Base-by-base conservation (phyloP, 2,888 invertebrate genomes). In the Dynastes grantii region DNA sequence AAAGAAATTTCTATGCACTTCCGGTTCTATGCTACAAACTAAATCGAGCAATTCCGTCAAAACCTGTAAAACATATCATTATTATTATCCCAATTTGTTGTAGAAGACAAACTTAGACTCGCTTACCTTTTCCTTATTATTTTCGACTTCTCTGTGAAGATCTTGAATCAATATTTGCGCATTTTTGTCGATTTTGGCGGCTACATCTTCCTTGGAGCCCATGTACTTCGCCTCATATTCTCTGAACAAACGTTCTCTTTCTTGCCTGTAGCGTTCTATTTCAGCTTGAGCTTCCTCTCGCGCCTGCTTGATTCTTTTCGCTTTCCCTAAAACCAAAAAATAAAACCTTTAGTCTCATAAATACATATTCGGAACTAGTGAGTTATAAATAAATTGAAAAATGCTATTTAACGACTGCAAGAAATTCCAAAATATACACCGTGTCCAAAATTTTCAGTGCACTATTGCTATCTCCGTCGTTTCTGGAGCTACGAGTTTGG, bases 271-370 rank as follows among this genome's bases (percentile, higher is more conserved):
- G 51, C 85, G 85, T 82, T 89, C 88, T 65, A 89, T 87, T 81
- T 89, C 89, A 11, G 86, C 86, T 76, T 87, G 86, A 1, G 89
- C 89, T 81, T 89, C 88, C 67, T 89, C 88, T 40, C 88, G 83
- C 0, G 89, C 89, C 82, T 89, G 89, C 79, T 88, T 88, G 63
- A 89, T 88, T 55, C 89, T 83, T 78, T 83, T 85, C 11, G 86
- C 85, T 84, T 89, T 89, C 55, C 89, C 89, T 89, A 68, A 53
- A 55, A 13, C 4, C 45, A 11, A 45, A 22, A 22, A 45, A 45
- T 45, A 45, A 11, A 11, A 45, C 22, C 22, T 22, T 22, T 22
- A 22, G 22, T 45, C 1, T 45, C 32, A 37, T 5, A 37, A 37
- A 45, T 45, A 45, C 9, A 11, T 45, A 8, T 2, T 11, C 45